These are phyloP conservation scores for Pangasius macronema DNA, from an alignment of 2,797 vertebrate species.

Conservation along the genomic window DNA sequence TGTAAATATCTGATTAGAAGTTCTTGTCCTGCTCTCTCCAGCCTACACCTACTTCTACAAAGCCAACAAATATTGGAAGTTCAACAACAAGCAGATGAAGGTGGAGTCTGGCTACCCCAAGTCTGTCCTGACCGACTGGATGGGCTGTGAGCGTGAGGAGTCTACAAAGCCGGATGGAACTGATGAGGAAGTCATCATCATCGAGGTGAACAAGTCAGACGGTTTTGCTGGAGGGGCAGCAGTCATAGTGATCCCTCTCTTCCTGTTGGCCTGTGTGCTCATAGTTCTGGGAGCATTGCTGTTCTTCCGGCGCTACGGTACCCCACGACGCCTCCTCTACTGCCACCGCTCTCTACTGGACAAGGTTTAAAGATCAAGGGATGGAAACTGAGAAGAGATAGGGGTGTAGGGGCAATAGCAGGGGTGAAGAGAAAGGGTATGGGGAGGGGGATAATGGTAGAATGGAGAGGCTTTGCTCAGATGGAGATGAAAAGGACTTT, in stretches of 20 bases:
- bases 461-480: constrained; percentile 24
- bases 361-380: constrained; percentile 73
- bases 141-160: constrained; percentile 83
- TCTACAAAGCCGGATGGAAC: constrained; percentile 66
- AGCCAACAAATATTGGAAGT: constrained; percentile 92
- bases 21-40: constrained; percentile 55
- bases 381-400: constrained; percentile 50
- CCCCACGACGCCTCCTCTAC: constrained; percentile 88
- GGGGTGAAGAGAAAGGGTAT: constrained; percentile 3
- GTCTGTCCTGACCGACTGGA: constrained; percentile 85
- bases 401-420: constrained; percentile 33
- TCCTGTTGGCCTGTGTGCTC: constrained; percentile 84
- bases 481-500: constrained; percentile 31
- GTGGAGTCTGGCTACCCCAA: constrained; percentile 89
- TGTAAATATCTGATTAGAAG: constrained; percentile 1
- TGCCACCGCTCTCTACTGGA: constrained; percentile 85
- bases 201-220: constrained; percentile 77
- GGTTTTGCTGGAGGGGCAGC: constrained; percentile 66
- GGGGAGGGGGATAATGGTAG: constrained; percentile 22
- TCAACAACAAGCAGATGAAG: constrained; percentile 90
- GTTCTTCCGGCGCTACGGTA: constrained; percentile 88
- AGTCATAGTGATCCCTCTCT: constrained; percentile 80
- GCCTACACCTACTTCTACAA: constrained; percentile 94
- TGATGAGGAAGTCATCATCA: constrained; percentile 83
- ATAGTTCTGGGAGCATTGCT: constrained; percentile 81